phyloP scores from a whole-genome alignment of 2,797 vertebrate species.

The Hypotaenidia okinawae region DNA sequence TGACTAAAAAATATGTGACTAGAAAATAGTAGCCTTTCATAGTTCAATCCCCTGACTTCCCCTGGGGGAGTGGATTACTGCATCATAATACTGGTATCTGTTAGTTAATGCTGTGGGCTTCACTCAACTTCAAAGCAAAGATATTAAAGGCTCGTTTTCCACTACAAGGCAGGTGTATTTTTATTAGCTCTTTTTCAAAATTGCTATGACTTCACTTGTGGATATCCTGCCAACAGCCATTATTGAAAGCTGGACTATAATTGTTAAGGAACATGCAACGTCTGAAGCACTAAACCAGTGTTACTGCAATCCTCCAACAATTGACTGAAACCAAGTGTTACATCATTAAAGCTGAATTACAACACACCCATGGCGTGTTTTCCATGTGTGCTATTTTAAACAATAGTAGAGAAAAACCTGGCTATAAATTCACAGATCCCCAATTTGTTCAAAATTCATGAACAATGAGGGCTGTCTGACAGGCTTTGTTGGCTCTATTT shows the following conservation, averaged over 20 bases:
- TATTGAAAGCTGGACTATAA: constrained; percentile 82
- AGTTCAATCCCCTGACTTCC: constrained; percentile 68
- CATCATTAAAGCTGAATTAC: constrained; percentile 83
- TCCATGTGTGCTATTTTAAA: constrained; percentile 84
- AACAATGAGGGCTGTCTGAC: constrained; percentile 71
- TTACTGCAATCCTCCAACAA: constrained; percentile 80
- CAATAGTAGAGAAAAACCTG: constrained; percentile 78
- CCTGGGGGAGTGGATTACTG: constrained; percentile 72
- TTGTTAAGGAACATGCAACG: constrained; percentile 80
- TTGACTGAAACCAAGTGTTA: constrained; percentile 82
- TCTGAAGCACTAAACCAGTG: constrained; percentile 77
- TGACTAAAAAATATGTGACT: constrained; percentile 59
- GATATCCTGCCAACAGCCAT: constrained; percentile 79
- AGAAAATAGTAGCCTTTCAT: constrained; percentile 71
- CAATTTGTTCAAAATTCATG: constrained; percentile 78
- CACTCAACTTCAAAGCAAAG: constrained; percentile 77
- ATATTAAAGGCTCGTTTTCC: constrained; percentile 81
- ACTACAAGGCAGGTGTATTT: constrained; percentile 89
- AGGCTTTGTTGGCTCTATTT: constrained; percentile 86
- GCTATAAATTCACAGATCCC: constrained; percentile 81
- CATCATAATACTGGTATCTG: constrained; percentile 77
- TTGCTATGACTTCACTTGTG: constrained; percentile 83
- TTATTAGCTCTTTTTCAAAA: constrained; percentile 85
- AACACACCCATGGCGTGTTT: constrained; percentile 74
- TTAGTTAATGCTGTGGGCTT: constrained; percentile 79